phyloP scores from a whole-genome alignment of 2,888 invertebrate genomes.

The Vannuccia rotundouncinata region DNA sequence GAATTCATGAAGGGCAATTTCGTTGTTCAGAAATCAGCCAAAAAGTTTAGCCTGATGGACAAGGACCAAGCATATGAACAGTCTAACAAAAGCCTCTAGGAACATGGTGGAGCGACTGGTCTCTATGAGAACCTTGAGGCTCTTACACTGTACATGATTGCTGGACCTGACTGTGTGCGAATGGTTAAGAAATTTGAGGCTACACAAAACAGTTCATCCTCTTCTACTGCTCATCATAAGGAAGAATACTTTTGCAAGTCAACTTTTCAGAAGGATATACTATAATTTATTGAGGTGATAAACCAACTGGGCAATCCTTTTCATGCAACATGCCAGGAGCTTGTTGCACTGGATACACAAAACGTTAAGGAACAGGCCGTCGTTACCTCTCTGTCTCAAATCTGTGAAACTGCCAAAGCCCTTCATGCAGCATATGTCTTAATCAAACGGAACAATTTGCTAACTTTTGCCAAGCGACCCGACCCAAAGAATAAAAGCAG shows the following conservation, averaged over 20 bases:
- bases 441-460: background rate
- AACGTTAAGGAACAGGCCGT: conserved; percentile 5
- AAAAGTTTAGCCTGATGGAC: conserved; percentile 17
- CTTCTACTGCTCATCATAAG: conserved; percentile 5
- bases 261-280: conserved; percentile 18
- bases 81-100: conserved; percentile 12
- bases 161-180: conserved; percentile 14
- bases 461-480: conserved; percentile 14
- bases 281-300: conserved; percentile 8
- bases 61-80: background rate
- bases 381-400: conserved; percentile 15
- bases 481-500: conserved; percentile 20
- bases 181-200: conserved; percentile 21
- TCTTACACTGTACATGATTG: conserved; percentile 13
- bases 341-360: conserved; percentile 12
- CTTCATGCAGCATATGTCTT: conserved; percentile 21
- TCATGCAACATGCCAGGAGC: background rate
- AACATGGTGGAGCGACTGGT: conserved; percentile 23
- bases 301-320: conserved; percentile 4
- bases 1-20: conserved; percentile 23
- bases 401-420: background rate
- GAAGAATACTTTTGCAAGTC: too few relatives aligned
- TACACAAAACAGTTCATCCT: conserved; percentile 11
- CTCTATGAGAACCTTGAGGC: conserved; percentile 14
- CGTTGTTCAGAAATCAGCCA: conserved; percentile 19